phyloP scores from a whole-genome alignment of 2,797 vertebrate genomes.

The Ispidina picta region DNA sequence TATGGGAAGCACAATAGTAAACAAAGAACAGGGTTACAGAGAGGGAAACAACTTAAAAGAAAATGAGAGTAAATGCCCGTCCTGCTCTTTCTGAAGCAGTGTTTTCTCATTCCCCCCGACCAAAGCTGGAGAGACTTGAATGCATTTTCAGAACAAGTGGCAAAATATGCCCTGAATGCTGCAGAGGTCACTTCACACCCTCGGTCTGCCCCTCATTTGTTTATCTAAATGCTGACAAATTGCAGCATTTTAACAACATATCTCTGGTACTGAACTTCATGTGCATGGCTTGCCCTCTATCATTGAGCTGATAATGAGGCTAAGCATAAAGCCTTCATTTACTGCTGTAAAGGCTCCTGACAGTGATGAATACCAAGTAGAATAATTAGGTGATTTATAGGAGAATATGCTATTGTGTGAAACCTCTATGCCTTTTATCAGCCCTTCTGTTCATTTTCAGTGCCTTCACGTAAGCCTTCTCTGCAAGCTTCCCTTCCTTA shows the following conservation, averaged over 20 bases:
- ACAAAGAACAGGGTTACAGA: conserved; percentile 35
- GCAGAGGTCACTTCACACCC: conserved; percentile 74
- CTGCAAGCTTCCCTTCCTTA: conserved; percentile 44
- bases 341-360: conserved; percentile 70
- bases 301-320: conserved; percentile 83
- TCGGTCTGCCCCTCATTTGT: conserved; percentile 80
- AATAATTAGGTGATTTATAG: conserved; percentile 78
- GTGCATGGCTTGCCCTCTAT: conserved; percentile 77
- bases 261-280: conserved; percentile 76
- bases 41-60: conserved; percentile 42
- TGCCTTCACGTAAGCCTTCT: conserved; percentile 73
- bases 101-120: conserved; percentile 25
- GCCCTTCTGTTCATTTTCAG: conserved; percentile 80
- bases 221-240: conserved; percentile 88
- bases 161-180: conserved; percentile 69
- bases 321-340: conserved; percentile 82
- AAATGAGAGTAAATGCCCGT: neutral
- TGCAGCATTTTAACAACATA: conserved; percentile 82
- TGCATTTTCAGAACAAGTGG: conserved; percentile 70
- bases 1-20: conserved; percentile 55
- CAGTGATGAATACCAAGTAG: conserved; percentile 82
- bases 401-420: conserved; percentile 80
- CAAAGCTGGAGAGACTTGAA: conserved; percentile 14
- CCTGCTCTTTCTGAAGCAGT: conserved; percentile 22
- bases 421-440: conserved; percentile 74